These are phyloP conservation scores for Tortrix viridana DNA, from an alignment of 2,888 invertebrate genomes.

Conservation along the genomic window DNA sequence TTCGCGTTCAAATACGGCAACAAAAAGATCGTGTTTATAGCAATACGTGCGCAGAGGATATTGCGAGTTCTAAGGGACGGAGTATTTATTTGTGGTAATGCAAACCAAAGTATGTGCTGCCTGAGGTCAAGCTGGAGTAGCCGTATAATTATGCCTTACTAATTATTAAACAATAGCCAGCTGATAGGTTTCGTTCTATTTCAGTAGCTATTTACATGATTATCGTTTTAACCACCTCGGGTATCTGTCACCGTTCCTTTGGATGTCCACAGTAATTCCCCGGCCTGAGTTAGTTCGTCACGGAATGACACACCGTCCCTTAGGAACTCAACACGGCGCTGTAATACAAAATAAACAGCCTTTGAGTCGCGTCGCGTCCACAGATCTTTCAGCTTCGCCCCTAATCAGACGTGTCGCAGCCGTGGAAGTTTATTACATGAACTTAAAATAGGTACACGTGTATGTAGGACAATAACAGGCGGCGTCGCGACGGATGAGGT, in stretches of 20 bases:
- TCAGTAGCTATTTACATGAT: slow-evolving; percentile 18
- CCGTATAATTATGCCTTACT: slow-evolving; percentile 13
- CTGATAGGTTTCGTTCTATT: slow-evolving; percentile 13
- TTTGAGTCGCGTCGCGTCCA: slow-evolving; percentile 50
- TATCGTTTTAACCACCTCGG: slow-evolving; percentile 2
- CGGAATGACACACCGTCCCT: slow-evolving; percentile 25
- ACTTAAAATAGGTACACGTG: slow-evolving; percentile 75
- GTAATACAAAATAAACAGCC: slow-evolving; percentile 56
- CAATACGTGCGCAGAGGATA: slow-evolving; percentile 42
- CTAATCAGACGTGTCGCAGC: slow-evolving; percentile 65
- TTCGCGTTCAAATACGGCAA: slow-evolving; percentile 52
- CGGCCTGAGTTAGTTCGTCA: not conserved
- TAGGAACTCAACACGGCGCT: slow-evolving; percentile 51
- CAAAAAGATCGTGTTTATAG: slow-evolving; percentile 51
- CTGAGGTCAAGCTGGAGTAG: slow-evolving; percentile 31
- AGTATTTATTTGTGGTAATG: slow-evolving; percentile 31
- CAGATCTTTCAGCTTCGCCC: slow-evolving; percentile 70
- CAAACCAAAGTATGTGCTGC: slow-evolving; percentile 33
- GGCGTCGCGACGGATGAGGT: slow-evolving; percentile 62
- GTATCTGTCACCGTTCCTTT: not conserved
- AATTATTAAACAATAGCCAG: slow-evolving; percentile 14
- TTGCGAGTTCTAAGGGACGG: slow-evolving; percentile 33
- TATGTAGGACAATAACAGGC: slow-evolving; percentile 77
- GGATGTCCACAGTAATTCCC: not conserved
- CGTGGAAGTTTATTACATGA: slow-evolving; percentile 73